A percentile compares a stretch with the other conserved stretches of the same genome.
These are phyloP conservation scores for Bimastos eiseni DNA, from an alignment of 2,888 invertebrate genomes.

Conservation along the genomic window DNA sequence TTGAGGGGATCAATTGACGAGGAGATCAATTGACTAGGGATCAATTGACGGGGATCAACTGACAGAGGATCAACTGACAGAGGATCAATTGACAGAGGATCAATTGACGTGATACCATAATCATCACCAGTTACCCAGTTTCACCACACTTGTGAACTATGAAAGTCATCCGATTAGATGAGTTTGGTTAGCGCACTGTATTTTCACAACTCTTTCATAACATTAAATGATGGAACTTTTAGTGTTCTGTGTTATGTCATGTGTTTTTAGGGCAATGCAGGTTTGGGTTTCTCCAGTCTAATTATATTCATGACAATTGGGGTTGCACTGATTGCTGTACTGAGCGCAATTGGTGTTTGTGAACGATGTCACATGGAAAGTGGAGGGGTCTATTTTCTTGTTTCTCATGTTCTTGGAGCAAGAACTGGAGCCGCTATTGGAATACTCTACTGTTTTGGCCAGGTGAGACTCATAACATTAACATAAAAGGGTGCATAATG, in stretches of 20 bases:
- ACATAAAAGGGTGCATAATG: neutral
- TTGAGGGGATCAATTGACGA: too few species aligned
- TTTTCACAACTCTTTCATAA: neutral
- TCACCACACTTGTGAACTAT: too few species aligned
- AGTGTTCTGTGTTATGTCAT: neutral
- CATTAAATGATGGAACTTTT: neutral
- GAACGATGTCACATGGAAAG: constrained; percentile 32
- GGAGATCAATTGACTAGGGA: too few species aligned
- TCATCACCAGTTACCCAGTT: too few species aligned
- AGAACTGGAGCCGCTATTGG: constrained; percentile 31
- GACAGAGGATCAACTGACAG: too few species aligned
- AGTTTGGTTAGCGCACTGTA: neutral
- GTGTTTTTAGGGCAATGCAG: constrained; percentile 32
- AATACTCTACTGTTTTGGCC: constrained; percentile 32
- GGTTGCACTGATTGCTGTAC: constrained; percentile 31
- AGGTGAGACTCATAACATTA: constrained; percentile 29
- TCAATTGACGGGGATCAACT: too few species aligned
- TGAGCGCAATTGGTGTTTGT: constrained; percentile 37
- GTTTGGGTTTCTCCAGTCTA: constrained; percentile 28
- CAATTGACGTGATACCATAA: too few species aligned
- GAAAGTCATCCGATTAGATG: too few species aligned
- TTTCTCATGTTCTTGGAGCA: constrained; percentile 35
- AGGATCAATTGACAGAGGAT: too few species aligned
- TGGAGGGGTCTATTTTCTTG: constrained; percentile 36
- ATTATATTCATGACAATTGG: constrained; percentile 31